A percentile compares a stretch with the other conserved stretches of the same genome.
Evolutionary conservation across 1,140 invertebrate genomes (phyloP).

Genomic region (Panagrolaimus sp.): DNA sequence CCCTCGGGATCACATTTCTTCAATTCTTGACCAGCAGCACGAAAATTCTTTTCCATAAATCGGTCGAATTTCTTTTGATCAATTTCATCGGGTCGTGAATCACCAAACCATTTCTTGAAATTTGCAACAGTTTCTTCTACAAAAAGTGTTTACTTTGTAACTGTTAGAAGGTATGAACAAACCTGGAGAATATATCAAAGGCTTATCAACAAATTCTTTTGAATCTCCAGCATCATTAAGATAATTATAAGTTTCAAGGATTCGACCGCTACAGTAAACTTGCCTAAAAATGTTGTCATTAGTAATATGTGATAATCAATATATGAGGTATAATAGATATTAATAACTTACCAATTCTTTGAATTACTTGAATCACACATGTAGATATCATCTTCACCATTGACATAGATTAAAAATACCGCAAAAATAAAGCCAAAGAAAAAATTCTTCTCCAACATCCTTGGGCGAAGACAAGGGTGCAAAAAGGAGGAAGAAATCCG

Average conservation of each 20-base stretch:
- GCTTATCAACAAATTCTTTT: conserved; percentile 24
- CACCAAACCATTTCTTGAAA: conserved; percentile 15
- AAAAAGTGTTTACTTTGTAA: too few relatives aligned
- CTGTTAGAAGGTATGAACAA: neutral
- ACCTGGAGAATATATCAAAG: neutral
- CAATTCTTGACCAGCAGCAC: conserved; percentile 3
- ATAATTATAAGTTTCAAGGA: conserved; percentile 16
- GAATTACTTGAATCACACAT: conserved; percentile 31
- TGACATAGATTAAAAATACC: too few relatives aligned
- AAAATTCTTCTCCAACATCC: too few relatives aligned
- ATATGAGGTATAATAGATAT: too few relatives aligned
- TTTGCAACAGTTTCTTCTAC: neutral
- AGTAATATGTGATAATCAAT: too few relatives aligned
- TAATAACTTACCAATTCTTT: conserved; percentile 33
- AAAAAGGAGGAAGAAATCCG: too few relatives aligned
- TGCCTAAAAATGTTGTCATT: too few relatives aligned
- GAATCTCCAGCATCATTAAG: conserved; percentile 22
- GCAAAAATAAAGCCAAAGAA: too few relatives aligned
- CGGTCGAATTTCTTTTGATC: too few relatives aligned
- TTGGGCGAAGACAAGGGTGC: too few relatives aligned
- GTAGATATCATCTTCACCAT: conserved; percentile 13
- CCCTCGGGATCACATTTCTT: neutral
- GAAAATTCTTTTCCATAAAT: conserved; percentile 19
- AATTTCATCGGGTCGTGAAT: neutral
- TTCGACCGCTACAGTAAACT: conserved; percentile 15